Evolutionary conservation across 2,888 invertebrate species (phyloP).

Genomic region (Apomyelois bistriatella): DNA sequence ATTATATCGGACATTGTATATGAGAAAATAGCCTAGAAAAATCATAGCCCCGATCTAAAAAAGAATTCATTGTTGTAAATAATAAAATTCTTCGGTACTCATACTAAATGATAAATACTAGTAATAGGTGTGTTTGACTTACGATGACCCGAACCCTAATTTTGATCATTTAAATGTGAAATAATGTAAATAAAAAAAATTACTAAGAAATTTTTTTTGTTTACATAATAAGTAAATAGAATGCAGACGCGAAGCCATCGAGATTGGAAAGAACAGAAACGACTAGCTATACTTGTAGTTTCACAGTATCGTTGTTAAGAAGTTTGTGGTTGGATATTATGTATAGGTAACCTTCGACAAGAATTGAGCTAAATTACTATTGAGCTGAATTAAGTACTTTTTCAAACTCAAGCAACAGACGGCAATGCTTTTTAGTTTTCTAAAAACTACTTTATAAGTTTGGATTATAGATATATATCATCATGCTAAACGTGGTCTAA

Average conservation of each 20-base stretch:
- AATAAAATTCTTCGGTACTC: neutral
- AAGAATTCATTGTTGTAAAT: slow-evolving; percentile 1
- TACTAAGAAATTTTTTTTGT: neutral
- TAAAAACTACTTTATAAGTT: too few species aligned
- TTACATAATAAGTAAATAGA: slow-evolving; percentile 11
- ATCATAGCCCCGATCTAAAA: slow-evolving; percentile 75
- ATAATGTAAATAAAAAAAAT: slow-evolving; percentile 1
- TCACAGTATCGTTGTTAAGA: too few species aligned
- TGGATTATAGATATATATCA: too few species aligned
- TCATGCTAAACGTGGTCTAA: too few species aligned
- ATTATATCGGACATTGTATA: slow-evolving; percentile 62
- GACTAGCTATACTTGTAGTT: too few species aligned
- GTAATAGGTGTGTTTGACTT: slow-evolving; percentile 30
- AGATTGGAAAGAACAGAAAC: slow-evolving; percentile 25
- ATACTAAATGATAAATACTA: neutral
- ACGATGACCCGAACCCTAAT: slow-evolving; percentile 63
- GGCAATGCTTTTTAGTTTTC: too few species aligned
- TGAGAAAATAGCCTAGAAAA: slow-evolving; percentile 76
- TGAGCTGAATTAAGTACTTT: too few species aligned
- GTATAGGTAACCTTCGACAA: too few species aligned
- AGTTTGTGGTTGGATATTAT: too few species aligned
- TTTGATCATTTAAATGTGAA: slow-evolving; percentile 44
- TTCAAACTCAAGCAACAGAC: too few species aligned
- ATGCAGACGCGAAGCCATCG: slow-evolving; percentile 29
- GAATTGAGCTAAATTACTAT: too few species aligned